Evolutionary conservation across 1,140 invertebrate genomes (phyloP), one percentile per base, ranked within the genome.

Genomic region (Spodoptera litura): DNA sequence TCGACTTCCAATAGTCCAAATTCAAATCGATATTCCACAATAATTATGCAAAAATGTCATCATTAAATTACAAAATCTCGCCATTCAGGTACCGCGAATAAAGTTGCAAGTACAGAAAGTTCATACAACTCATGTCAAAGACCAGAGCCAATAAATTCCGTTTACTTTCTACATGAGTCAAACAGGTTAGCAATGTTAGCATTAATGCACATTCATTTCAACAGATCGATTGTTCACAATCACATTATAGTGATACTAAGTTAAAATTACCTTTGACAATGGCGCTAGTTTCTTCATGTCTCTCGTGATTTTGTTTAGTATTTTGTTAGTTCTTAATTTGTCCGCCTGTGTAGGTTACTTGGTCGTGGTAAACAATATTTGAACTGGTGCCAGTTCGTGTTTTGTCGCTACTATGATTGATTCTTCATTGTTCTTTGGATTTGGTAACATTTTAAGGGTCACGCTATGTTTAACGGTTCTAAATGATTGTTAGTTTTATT

Each of bases 321-420:
- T 44, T 44, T 44, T 6, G 3, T 44, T 44, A 44, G 38, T 44
- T 44, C 38, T 8, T 10, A 44, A 44, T 44, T 44, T 44, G 38
- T 44, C 38, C 38, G 38, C 38, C 8, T 1, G 38, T 44, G 38
- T 44, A 44, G 38, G 38, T 44, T 8, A 44, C 38, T 44, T 44
- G 38, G 38, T 44, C 38, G 4, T 44, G 6, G 38, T 44, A 44
- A 44, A 75, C 59, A 75, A 75, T 53, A 38, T 62, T 75, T 75
- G 73, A 59, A 35, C 13, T 13, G 51, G n/a, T 53, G 73, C 73
- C 73, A 62, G 27, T 3, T 53, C 58, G 56, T 64, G 51, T 75
- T 75, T 75, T 75, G 73, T 75, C 59, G 20, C 25, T 52, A 70
- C 59, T 38, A 75, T 75, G 73, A 75, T 75, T 64, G 73, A 75